Conservation (phyloP, 2,113 vertebrate species). For the Litocranius walleri region DNA sequence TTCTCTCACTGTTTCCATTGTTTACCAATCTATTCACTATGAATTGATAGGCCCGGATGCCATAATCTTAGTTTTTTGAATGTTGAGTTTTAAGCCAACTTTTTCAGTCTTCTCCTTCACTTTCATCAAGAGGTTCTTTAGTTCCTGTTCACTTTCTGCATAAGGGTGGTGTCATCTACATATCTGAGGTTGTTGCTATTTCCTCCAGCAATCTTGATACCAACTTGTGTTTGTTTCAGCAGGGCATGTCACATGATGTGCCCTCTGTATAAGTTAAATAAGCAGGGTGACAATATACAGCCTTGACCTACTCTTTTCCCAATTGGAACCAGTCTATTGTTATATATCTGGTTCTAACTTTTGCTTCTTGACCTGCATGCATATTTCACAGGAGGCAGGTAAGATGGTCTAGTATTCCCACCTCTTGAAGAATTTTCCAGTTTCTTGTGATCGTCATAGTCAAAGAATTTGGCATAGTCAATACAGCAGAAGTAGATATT, state of each 20-base stretch:
- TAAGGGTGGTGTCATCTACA: background rate
- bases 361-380: background rate
- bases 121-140: background rate
- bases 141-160: background rate
- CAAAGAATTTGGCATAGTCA: background rate
- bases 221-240: background rate
- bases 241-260: background rate
- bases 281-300: background rate
- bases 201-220: background rate
- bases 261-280: background rate
- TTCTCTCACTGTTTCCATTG: background rate
- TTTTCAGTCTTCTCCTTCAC: background rate
- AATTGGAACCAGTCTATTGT: background rate
- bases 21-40: background rate
- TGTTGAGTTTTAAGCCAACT: background rate
- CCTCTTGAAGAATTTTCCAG: background rate
- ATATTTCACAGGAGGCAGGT: background rate
- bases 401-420: background rate
- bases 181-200: background rate
- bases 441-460: background rate
- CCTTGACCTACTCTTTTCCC: background rate
- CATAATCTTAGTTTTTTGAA: background rate
- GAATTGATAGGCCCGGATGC: accelerated
- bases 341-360: background rate
- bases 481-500: background rate